phyloP scores from a whole-genome alignment of 2,888 invertebrate species.

The Leptinotarsa tumamoca region DNA sequence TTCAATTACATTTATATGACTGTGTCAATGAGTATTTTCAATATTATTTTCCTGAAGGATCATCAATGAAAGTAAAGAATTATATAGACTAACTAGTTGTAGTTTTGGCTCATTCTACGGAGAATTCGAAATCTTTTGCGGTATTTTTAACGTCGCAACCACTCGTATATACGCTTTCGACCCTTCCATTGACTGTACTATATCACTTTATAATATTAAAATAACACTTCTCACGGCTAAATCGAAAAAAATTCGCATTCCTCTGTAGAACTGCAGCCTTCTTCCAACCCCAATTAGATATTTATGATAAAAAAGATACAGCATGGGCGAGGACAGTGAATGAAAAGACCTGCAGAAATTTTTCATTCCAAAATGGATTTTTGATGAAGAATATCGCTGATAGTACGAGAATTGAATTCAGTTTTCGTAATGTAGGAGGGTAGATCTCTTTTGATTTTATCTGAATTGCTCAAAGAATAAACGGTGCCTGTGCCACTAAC shows the following conservation, averaged over 20 bases:
- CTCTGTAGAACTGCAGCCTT: neutral
- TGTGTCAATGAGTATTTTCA: too few relatives aligned
- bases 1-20: too few relatives aligned
- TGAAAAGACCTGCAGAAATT: neutral
- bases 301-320: slow-evolving; percentile 1
- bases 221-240: neutral
- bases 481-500: too few relatives aligned
- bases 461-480: too few relatives aligned
- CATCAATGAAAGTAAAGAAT: too few relatives aligned
- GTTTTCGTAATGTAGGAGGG: too few relatives aligned
- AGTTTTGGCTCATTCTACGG: too few relatives aligned
- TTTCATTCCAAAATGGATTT: neutral
- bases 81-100: too few relatives aligned
- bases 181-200: neutral
- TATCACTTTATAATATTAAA: neutral
- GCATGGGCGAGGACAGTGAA: neutral
- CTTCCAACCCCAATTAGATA: neutral
- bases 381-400: neutral
- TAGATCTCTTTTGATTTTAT: too few relatives aligned
- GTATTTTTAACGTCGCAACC: too few relatives aligned
- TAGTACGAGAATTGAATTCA: neutral
- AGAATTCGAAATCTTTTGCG: too few relatives aligned
- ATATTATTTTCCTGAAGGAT: too few relatives aligned
- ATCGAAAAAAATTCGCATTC: neutral
- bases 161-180: neutral